Conservation (phyloP, 30 jellyfish, hydroid and myxozoan genomes). For the Rhopilema esculentum region DNA sequence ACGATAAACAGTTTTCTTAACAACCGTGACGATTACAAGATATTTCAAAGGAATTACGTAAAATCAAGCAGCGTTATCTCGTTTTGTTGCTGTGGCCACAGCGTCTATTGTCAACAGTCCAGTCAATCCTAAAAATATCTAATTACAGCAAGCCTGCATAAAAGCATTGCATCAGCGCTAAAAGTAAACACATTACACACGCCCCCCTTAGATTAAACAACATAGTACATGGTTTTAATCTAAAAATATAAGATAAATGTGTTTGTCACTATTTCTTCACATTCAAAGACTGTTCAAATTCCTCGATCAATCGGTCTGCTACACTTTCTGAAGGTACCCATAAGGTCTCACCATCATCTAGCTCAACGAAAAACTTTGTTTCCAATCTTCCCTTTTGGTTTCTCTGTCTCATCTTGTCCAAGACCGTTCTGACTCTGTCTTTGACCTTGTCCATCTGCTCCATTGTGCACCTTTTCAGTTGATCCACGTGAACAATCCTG, state of each 20-base stretch:
- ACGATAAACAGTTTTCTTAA: slow-evolving; percentile 11
- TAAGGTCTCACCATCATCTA: background rate
- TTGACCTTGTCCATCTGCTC: background rate
- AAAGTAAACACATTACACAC: slow-evolving; percentile 9
- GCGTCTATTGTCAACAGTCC: slow-evolving; percentile 11
- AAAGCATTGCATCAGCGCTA: slow-evolving; percentile 15
- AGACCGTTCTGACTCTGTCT: background rate
- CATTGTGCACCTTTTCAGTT: background rate
- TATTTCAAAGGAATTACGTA: slow-evolving; percentile 8
- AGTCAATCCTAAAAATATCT: slow-evolving; percentile 6
- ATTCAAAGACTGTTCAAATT: background rate
- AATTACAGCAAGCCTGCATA: background rate
- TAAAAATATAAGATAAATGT: background rate
- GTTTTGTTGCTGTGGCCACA: background rate
- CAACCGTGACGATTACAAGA: slow-evolving; percentile 9
- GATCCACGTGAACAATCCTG: background rate
- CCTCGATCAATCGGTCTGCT: background rate
- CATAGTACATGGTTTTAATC: background rate
- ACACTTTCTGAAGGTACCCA: background rate
- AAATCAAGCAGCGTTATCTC: background rate
- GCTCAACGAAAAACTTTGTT: background rate
- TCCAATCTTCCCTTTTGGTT: background rate
- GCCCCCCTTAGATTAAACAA: background rate
- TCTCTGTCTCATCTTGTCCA: background rate
- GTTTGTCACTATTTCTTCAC: background rate